Evolutionary conservation across 2,888 invertebrate species (phyloP), one percentile per base, ranked within the genome.

Genomic region (Micropterix aruncella): DNA sequence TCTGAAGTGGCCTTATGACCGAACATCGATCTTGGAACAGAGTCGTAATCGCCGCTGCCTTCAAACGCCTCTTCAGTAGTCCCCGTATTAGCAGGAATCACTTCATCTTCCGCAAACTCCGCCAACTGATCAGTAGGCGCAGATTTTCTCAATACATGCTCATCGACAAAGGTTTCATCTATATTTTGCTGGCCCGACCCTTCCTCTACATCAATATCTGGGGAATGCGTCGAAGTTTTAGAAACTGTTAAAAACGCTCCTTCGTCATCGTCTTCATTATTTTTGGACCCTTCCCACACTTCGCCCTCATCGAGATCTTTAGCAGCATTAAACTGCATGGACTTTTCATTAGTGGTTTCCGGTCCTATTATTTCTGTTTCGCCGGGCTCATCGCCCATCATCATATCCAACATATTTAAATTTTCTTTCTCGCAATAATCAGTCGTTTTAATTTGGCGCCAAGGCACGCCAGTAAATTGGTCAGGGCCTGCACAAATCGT

Each of bases 311-410:
- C 67, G 49, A 71, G 60, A 55, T 65, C 66, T 52, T 53, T 65
- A 46, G 50, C 54, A 37, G 61, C 60, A 45, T 62, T 58, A 43
- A 63, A 53, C 9, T 66, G 56, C 61, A 65, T 60, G 2, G 66
- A 62, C 55, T 66, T 70, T 37, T 70, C 55, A 17, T 64, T 65
- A 16, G 57, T 60, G 2, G 65, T 62, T 51, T 69, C 57, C 56
- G 63, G 49, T 38, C 69, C 59, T 52, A 71, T 52, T 52, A 58
- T 49, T 49, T 64, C 54, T 12, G 69, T 63, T 43, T 54, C 61
- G 4, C 65, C 50, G 1, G 79, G 71, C 55, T 79, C 70, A 53
- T 82, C 81, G 44, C 74, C 78, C 64, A 79, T 67, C 77, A 78
- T 78, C 61, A 76, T 63, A 49, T 78, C 76, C 51, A 73, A 63